Conservation (phyloP, 2,113 vertebrate genomes). For the Pollimyrus isidori region DNA sequence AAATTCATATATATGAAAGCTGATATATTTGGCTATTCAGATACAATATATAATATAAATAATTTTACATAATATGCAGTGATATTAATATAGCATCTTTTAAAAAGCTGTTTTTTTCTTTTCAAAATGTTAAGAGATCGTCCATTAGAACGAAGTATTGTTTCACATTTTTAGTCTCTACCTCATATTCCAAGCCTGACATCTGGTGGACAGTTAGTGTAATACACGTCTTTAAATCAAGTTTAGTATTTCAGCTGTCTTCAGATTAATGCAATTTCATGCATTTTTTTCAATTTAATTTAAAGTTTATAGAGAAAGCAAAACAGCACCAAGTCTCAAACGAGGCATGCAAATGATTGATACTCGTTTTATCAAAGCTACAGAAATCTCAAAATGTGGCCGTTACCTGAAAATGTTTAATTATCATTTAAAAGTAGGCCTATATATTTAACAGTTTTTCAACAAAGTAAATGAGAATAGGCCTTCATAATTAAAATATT, state of each 20-base stretch:
- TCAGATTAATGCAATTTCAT: background rate
- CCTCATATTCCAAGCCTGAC: slow-evolving; percentile 6
- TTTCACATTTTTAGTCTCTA: background rate
- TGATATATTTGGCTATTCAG: background rate
- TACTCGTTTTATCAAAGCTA: background rate
- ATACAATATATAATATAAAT: background rate
- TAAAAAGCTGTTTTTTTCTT: background rate
- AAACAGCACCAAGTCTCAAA: background rate
- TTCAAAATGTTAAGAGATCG: background rate
- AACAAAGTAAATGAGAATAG: background rate
- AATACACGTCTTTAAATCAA: background rate
- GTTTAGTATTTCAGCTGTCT: background rate
- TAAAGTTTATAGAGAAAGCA: background rate
- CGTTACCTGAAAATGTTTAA: background rate
- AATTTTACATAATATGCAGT: background rate
- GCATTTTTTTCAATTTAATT: background rate
- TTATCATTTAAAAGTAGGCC: background rate
- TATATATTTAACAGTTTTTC: background rate
- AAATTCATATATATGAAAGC: background rate
- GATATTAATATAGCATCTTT: background rate
- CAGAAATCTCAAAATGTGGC: background rate
- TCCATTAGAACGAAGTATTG: background rate
- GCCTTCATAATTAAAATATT: background rate
- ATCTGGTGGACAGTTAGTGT: slow-evolving; percentile 1
- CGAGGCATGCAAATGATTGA: background rate